Evolutionary conservation across 1,140 invertebrate species (phyloP), one percentile per base, ranked within the genome.

Genomic region (Drosophila ambigua): DNA sequence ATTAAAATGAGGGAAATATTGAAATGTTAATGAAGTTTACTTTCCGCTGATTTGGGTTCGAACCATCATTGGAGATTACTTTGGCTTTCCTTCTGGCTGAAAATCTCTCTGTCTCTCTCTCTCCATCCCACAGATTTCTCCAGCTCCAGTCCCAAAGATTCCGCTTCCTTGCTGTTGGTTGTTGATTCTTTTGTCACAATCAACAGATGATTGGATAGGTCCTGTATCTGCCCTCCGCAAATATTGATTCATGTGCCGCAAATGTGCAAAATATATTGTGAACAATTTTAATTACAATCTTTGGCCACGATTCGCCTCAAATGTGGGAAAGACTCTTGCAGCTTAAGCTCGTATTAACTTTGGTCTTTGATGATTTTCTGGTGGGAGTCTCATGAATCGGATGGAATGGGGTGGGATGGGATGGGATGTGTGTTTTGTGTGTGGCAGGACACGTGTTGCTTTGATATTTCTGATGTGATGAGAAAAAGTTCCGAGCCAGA

Each of bases 11-110:
- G 49, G 24, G 53, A 78, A 87, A 82, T 87, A 87, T 87, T 87
- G 79, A 87, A 88, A 87, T 87, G 83, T 77, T 87, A 81, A 87
- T 83, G 79, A 87, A 88, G 83, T 87, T 87, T 87, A 73, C 83
- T 77, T 87, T 87, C 71, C 78, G 81, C 63, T 87, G 82, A 87
- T 87, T 87, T 88, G 35, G 35, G 75, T 62, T 76, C 77, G 58
- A 57, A 64, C 54, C 50, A 76, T 62, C 62, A 39, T 61, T 61
- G 26, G 68, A 66, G 61, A 59, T 39, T 39, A 39, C 55, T 76
- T 55, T 60, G 55, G 13, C 39, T 23, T 49, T n/a, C 45, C 53
- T 50, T 15, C 39, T 31, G 43, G 54, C 54, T 1, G 6, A 6
- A 28, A 6, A 35, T 35, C 11, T 4, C 3, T 4, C 31, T 11